These are phyloP conservation scores for Diceros bicornis DNA, from an alignment of 2,797 vertebrate genomes.

Conservation along the genomic window DNA sequence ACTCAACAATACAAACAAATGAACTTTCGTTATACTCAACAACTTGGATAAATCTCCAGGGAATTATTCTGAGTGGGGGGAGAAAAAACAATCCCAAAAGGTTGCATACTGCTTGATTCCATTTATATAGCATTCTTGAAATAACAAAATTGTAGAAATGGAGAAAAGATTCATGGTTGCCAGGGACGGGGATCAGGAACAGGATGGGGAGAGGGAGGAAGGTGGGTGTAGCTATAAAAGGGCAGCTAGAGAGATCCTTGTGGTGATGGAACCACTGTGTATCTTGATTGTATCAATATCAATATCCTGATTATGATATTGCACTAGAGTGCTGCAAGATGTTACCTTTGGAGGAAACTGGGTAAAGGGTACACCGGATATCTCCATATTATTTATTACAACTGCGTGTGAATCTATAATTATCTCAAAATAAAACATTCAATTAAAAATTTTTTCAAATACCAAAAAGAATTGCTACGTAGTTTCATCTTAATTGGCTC, in stretches of 20 bases:
- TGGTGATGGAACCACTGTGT: background rate
- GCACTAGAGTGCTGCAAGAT: background rate
- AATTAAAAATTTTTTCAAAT: background rate
- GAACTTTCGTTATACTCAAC: background rate
- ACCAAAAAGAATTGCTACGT: background rate
- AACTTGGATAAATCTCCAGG: background rate
- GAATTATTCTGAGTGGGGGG: background rate
- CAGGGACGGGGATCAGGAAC: background rate
- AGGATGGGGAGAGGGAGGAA: background rate
- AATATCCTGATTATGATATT: background rate
- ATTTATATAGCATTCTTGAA: conserved; percentile 36
- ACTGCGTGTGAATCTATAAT: background rate
- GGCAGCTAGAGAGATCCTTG: background rate
- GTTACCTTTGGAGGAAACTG: background rate
- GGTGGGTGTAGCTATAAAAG: background rate
- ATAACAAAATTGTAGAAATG: conserved; percentile 3
- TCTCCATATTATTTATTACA: background rate
- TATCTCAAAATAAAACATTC: background rate
- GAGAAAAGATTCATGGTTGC: background rate
- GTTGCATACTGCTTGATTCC: background rate
- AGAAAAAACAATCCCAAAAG: background rate
- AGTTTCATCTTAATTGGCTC: background rate
- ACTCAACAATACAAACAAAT: background rate
- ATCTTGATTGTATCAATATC: background rate
- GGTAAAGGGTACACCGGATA: background rate